Conservation (phyloP, 2,113 vertebrate species). For the Microcebus lehilahytsara region DNA sequence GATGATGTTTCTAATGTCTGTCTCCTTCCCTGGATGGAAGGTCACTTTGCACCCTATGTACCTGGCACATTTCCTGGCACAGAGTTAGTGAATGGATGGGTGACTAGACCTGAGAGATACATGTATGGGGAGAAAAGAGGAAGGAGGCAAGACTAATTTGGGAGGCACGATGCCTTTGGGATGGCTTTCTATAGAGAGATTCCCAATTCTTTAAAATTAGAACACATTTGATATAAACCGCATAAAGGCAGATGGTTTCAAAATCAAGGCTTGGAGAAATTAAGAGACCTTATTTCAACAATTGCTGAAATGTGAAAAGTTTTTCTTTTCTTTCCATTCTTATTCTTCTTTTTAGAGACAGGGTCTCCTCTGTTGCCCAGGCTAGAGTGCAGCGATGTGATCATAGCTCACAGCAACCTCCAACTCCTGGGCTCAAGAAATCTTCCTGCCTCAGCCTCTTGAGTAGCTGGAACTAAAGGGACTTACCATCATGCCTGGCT, state of each 20-base stretch:
- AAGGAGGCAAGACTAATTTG: not conserved
- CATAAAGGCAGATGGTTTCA: not conserved
- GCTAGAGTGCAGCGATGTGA: no score
- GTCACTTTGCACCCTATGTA: not conserved
- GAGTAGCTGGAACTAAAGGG: no score
- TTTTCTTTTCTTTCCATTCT: not conserved
- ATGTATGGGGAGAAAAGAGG: not conserved
- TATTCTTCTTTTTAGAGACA: no score
- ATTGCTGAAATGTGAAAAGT: not conserved
- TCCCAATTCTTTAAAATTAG: not conserved
- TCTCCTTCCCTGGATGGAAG: not conserved
- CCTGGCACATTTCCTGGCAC: not conserved
- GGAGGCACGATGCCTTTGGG: not conserved
- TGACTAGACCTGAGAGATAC: not conserved
- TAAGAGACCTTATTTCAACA: not conserved
- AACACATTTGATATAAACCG: not conserved
- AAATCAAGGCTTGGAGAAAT: not conserved
- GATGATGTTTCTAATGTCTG: not conserved
- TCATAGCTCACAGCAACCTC: no score
- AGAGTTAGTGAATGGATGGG: not conserved
- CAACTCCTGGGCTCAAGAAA: no score
- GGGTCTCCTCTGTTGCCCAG: no score
- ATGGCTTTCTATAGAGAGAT: not conserved
- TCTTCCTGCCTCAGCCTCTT: no score
- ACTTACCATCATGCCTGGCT: no score